A percentile compares a stretch with the other conserved stretches of the same genome.
Evolutionary conservation across 2,113 vertebrate genomes (phyloP).

Genomic region (Clarias gariepinus): DNA sequence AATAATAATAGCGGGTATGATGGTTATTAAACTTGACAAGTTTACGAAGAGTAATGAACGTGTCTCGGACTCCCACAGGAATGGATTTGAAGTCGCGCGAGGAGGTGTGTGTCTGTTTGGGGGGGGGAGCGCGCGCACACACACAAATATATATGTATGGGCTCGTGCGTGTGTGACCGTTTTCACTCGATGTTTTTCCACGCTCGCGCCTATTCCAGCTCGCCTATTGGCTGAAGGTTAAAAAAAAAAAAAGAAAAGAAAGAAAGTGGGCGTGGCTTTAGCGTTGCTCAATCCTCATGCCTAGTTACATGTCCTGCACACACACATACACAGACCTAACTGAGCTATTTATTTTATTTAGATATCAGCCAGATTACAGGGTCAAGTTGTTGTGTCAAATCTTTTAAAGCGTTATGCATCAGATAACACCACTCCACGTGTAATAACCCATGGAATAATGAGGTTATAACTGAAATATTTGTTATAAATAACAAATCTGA

Average conservation of each 20-base stretch:
- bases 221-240: constrained; percentile 14
- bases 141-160: too few relatives aligned
- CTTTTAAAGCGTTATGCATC: too few relatives aligned
- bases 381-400: too few relatives aligned
- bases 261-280: constrained; percentile 1
- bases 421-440: too few relatives aligned
- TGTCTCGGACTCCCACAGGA: constrained; percentile 40
- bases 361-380: neutral
- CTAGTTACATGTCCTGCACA: neutral
- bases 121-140: too few relatives aligned
- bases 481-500: too few relatives aligned
- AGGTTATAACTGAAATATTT: too few relatives aligned
- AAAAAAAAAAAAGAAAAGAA: too few relatives aligned
- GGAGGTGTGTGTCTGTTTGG: too few relatives aligned
- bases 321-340: too few relatives aligned
- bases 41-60: neutral
- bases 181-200: constrained; percentile 36
- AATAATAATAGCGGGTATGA: neutral
- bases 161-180: neutral
- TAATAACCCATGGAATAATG: too few relatives aligned
- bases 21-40: neutral
- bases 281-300: constrained; percentile 15
- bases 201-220: constrained; percentile 9
- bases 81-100: neutral
- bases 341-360: neutral